phyloP scores from a whole-genome alignment of 2,888 invertebrate species.

The Scaptomyza tumidula region DNA sequence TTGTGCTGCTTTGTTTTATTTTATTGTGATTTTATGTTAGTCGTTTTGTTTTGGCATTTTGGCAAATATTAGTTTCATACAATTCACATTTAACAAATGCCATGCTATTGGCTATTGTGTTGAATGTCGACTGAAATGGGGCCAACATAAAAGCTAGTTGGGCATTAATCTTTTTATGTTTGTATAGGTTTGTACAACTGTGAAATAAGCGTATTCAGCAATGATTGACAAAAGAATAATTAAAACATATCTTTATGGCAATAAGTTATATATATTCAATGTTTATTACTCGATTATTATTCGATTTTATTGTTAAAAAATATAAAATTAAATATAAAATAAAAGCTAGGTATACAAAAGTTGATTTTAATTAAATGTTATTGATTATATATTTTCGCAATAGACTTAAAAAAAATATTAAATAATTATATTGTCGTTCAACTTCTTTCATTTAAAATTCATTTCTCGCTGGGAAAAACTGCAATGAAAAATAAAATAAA shows the following conservation, averaged over 20 bases:
- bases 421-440: slow-evolving; percentile 10
- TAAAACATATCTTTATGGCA: neutral
- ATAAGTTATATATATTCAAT: neutral
- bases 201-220: slow-evolving; percentile 1
- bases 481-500: slow-evolving; percentile 9
- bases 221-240: too few relatives aligned
- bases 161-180: neutral
- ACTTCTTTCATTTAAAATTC: neutral
- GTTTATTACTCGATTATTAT: too few relatives aligned
- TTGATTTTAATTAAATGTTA: slow-evolving; percentile 11
- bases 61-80: slow-evolving; percentile 74
- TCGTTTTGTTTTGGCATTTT: slow-evolving; percentile 65
- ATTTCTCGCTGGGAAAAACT: slow-evolving; percentile 19
- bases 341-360: neutral
- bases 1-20: slow-evolving; percentile 55
- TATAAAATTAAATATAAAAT: neutral
- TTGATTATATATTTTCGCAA: slow-evolving; percentile 23
- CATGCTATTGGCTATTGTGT: slow-evolving; percentile 48
- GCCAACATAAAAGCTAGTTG: neutral
- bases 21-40: slow-evolving; percentile 68
- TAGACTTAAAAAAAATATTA: slow-evolving; percentile 12
- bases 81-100: slow-evolving; percentile 44
- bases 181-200: neutral
- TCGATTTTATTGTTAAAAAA: too few relatives aligned
- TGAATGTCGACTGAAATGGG: slow-evolving; percentile 24